Conservation (phyloP, 2,888 invertebrate species). For the Cylindroiulus punctatus region DNA sequence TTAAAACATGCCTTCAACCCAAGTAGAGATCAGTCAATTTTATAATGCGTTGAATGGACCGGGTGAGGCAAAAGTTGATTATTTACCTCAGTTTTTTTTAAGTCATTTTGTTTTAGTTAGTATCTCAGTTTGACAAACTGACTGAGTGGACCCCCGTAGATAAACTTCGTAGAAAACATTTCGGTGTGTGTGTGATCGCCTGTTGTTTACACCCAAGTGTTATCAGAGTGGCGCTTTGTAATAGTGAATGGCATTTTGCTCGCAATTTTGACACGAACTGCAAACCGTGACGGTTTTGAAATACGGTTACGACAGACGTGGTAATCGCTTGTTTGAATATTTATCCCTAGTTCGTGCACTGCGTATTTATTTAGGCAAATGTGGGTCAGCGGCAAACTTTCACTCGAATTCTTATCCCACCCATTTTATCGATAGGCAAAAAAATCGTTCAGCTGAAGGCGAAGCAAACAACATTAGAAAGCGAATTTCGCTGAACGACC, state of each 20-base stretch:
- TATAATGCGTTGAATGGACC: too few species aligned
- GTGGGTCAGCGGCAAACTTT: constrained; percentile 7
- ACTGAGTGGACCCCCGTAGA: too few species aligned
- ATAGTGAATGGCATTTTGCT: background rate
- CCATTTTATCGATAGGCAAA: background rate
- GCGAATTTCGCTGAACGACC: background rate
- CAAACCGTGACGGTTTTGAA: background rate
- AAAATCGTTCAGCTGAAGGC: background rate
- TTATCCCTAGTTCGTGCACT: background rate
- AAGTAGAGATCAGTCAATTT: too few species aligned
- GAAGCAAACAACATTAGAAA: background rate
- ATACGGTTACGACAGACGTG: background rate
- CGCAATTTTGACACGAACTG: background rate
- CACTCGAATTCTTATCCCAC: background rate
- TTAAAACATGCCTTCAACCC: too few species aligned
- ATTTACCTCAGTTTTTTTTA: too few species aligned
- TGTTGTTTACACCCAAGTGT: too few species aligned
- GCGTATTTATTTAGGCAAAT: constrained; percentile 20
- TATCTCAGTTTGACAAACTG: too few species aligned
- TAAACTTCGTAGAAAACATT: too few species aligned
- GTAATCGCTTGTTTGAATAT: constrained; percentile 5
- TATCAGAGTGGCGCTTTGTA: too few species aligned
- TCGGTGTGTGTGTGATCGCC: too few species aligned
- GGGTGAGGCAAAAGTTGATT: too few species aligned
- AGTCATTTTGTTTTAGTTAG: too few species aligned